phyloP scores from a whole-genome alignment of 2,797 vertebrate species.

The Darevskia mixta region DNA sequence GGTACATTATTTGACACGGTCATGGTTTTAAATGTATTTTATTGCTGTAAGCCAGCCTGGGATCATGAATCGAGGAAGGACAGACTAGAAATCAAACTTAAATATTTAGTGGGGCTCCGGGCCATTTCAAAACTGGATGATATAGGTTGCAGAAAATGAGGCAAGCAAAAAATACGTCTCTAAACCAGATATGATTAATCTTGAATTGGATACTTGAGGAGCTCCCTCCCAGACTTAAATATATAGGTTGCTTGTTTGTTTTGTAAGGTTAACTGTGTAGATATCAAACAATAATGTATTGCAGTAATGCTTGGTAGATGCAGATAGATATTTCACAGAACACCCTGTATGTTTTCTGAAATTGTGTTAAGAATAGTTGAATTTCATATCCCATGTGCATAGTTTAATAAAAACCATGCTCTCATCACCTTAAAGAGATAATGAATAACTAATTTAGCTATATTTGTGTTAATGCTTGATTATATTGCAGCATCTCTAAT shows the following conservation, averaged over 20 bases:
- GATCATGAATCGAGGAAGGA: too few relatives aligned
- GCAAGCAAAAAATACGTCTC: neutral
- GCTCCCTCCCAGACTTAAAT: too few relatives aligned
- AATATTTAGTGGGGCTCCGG: neutral
- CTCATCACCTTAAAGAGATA: conserved; percentile 5
- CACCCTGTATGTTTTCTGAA: neutral
- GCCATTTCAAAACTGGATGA: neutral
- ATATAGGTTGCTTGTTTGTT: neutral
- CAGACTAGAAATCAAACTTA: too few relatives aligned
- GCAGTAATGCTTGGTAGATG: neutral
- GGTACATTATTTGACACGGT: too few relatives aligned
- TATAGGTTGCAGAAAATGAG: neutral
- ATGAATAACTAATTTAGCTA: neutral
- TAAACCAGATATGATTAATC: neutral
- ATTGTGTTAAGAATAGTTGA: neutral
- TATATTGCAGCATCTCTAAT: neutral
- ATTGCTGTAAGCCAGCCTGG: too few relatives aligned
- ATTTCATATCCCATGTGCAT: neutral
- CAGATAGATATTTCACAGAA: neutral
- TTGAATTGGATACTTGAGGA: neutral
- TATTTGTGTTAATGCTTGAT: neutral
- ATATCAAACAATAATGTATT: neutral
- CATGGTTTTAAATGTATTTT: too few relatives aligned
- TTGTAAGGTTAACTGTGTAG: neutral
- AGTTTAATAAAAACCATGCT: rapidly evolving